These are phyloP conservation scores for Ophion ventricosus DNA, from an alignment of 2,888 invertebrate genomes.

Conservation along the genomic window DNA sequence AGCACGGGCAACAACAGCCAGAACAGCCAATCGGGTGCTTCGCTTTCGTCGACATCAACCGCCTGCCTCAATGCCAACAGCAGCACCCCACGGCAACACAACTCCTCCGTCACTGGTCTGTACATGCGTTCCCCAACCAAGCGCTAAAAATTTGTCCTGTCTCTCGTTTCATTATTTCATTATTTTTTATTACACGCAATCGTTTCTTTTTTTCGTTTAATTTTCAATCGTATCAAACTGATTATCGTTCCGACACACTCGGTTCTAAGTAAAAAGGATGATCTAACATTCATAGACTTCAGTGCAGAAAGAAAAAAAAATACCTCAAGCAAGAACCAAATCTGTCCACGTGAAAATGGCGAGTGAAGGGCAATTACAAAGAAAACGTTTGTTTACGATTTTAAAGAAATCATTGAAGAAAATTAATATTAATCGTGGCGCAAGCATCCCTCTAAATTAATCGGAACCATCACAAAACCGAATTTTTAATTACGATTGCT, in stretches of 20 bases:
- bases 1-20: conserved; percentile 82
- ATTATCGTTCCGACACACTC: not conserved
- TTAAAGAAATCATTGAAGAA: not conserved
- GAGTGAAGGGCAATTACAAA: not conserved
- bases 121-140: conserved; percentile 70
- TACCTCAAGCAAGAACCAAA: not conserved
- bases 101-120: conserved; percentile 81
- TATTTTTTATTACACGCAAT: not conserved
- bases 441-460: not conserved
- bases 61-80: conserved; percentile 73
- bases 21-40: conserved; percentile 80
- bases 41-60: conserved; percentile 73
- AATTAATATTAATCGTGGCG: not conserved
- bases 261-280: no score
- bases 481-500: not conserved
- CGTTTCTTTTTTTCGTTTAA: not conserved
- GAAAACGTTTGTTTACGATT: no score
- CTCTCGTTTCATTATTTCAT: conserved; percentile 53
- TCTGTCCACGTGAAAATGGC: not conserved
- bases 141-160: conserved; percentile 55
- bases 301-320: not conserved
- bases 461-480: not conserved
- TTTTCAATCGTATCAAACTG: not conserved
- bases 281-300: no score
- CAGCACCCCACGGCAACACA: conserved; percentile 74